Conservation (phyloP, 2,797 vertebrate species). For the Danio aesculapii region DNA sequence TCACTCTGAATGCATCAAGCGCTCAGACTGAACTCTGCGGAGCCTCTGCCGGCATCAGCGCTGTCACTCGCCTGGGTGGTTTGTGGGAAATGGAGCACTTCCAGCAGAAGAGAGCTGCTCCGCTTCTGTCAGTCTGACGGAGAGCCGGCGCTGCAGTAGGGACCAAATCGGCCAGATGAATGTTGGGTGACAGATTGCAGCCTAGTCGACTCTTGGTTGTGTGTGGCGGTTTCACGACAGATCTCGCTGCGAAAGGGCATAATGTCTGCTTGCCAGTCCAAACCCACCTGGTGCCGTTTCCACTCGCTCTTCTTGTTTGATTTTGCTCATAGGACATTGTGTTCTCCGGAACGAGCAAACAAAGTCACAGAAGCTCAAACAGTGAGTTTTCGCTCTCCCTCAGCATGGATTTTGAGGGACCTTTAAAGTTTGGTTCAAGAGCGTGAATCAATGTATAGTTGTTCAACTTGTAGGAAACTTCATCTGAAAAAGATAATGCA, state of each 20-base stretch:
- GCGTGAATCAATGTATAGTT: neutral
- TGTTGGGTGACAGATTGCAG: conserved; percentile 32
- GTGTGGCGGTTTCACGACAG: conserved; percentile 6
- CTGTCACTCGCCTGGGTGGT: conserved; percentile 44
- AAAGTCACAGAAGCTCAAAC: conserved; percentile 15
- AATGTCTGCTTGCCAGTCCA: conserved; percentile 1
- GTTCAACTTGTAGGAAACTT: neutral
- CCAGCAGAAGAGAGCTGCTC: conserved; percentile 58
- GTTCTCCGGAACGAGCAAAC: conserved; percentile 37
- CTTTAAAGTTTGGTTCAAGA: neutral
- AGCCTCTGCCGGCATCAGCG: conserved; percentile 46
- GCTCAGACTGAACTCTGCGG: conserved; percentile 31
- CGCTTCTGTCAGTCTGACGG: conserved; percentile 60
- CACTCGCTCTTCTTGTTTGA: conserved; percentile 3
- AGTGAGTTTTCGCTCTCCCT: neutral
- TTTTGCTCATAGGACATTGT: conserved; percentile 13
- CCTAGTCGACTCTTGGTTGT: conserved; percentile 10
- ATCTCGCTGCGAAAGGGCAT: conserved; percentile 17
- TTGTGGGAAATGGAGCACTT: conserved; percentile 53
- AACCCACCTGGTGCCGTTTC: neutral
- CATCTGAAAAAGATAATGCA: neutral
- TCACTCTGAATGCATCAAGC: conserved; percentile 49
- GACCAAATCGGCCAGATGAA: conserved; percentile 17
- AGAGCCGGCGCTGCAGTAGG: conserved; percentile 41
- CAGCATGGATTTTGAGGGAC: neutral